Evolutionary conservation across 2,797 vertebrate genomes (phyloP).

Genomic region (Poecilia velifera): DNA sequence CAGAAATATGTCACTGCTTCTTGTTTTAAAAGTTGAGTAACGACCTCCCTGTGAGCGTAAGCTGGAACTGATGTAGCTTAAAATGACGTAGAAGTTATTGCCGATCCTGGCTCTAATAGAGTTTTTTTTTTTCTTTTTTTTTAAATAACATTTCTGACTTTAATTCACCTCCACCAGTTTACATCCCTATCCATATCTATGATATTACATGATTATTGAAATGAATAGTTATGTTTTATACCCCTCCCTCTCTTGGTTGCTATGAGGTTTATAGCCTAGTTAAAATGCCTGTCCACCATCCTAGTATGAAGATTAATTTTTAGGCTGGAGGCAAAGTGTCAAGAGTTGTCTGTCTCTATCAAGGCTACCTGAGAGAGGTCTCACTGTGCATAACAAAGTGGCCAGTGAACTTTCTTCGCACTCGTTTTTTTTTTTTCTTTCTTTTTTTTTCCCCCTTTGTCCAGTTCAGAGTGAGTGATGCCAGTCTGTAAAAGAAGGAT

Average conservation of each 20-base stretch:
- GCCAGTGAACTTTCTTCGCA: constrained; percentile 12
- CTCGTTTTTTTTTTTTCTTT: constrained; percentile 3
- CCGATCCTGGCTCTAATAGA: neutral
- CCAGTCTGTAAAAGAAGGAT: constrained; percentile 24
- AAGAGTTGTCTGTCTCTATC: constrained; percentile 51
- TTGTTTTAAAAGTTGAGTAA: constrained; percentile 37
- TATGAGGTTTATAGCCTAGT: constrained; percentile 42
- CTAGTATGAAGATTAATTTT: constrained; percentile 46
- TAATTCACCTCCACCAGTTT: constrained; percentile 1
- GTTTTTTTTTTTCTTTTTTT: constrained; percentile 4
- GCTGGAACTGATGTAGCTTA: neutral
- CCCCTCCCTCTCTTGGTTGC: constrained; percentile 24
- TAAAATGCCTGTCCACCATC: constrained; percentile 48
- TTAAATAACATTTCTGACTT: neutral
- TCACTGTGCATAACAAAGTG: constrained; percentile 40
- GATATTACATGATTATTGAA: neutral
- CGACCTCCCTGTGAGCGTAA: constrained; percentile 26
- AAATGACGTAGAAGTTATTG: constrained; percentile 11
- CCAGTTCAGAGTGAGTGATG: constrained; percentile 7
- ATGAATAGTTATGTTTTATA: constrained; percentile 32
- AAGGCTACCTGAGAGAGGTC: constrained; percentile 25
- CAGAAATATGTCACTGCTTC: constrained; percentile 22
- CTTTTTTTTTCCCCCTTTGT: neutral
- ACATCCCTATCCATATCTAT: neutral
- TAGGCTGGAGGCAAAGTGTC: constrained; percentile 37